Base-by-base conservation (phyloP, 1,140 invertebrate genomes). In the Episyrphus balteatus region DNA sequence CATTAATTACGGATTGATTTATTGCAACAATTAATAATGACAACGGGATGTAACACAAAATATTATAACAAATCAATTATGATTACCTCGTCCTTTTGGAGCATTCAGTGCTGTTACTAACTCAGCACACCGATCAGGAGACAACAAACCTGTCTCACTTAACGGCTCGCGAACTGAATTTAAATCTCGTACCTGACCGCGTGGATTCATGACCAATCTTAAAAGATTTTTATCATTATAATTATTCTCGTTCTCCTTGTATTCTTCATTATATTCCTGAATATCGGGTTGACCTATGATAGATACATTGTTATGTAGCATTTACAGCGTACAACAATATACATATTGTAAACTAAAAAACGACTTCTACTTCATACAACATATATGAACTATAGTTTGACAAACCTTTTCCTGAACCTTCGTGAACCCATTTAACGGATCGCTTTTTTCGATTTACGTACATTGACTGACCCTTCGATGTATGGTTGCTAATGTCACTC, bases 401-500 rank as follows among this genome's bases (percentile, higher is more conserved):
- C 21, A 26, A 26, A 26, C 62, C 62, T 66, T 57, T 56, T 42
- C 52, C 55, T 49, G 55, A 55, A 55, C 87, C 86, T 73, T 92
- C 88, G 59, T 93, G 89, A 40, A 94, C 83, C 92, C 92, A 96
- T 70, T 93, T 93, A 48, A 88, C 83, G 6, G 91, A 91, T 56
- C 88, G 76, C 62, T 92, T 92, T 73, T 92, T 92, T 44, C 92
- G 75, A 66, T 92, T 93, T 53, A 92, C 88, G 66, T 93, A 96
- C 92, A 95, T 96, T 54, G 83, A 84, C 69, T 94, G 91, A 14
- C 92, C 92, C 62, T 91, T 86, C 62, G 88, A 92, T 61, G 84
- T 83, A 68, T 86, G 79, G 70, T 96, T 96, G 71, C 84, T 88
- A 51, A 88, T 85, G 59, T 93, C 88, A 55, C 86, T 89, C 54